A percentile compares a stretch with the other conserved stretches of the same genome.
phyloP scores from a whole-genome alignment of 1,140 invertebrate species.

The Seison nebaliae region DNA sequence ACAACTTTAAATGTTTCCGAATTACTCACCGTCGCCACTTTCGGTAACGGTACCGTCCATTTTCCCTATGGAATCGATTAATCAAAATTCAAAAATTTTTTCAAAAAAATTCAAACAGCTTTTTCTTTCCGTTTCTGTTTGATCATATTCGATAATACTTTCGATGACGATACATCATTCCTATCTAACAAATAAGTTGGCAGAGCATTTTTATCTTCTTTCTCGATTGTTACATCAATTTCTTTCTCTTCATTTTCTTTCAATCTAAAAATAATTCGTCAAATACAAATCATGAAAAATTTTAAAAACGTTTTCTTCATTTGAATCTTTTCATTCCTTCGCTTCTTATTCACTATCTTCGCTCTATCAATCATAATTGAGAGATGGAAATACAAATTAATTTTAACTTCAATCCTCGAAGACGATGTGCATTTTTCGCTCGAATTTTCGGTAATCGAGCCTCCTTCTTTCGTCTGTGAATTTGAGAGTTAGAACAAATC shows the following conservation, averaged over 20 bases:
- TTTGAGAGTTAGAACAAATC: background rate
- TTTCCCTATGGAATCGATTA: slow-evolving; percentile 54
- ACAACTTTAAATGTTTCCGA: slow-evolving; percentile 86
- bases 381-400: background rate
- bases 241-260: slow-evolving; percentile 34
- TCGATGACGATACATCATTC: slow-evolving; percentile 67
- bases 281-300: background rate
- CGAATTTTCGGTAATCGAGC: slow-evolving; percentile 65
- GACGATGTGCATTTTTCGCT: slow-evolving; percentile 57
- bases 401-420: slow-evolving; percentile 56
- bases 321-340: slow-evolving; percentile 88
- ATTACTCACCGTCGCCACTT: slow-evolving; percentile 85
- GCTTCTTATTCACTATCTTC: slow-evolving; percentile 82
- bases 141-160: slow-evolving; percentile 91
- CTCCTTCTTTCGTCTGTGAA: slow-evolving; percentile 53
- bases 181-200: slow-evolving; percentile 86
- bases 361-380: slow-evolving; percentile 32
- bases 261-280: slow-evolving; percentile 16
- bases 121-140: slow-evolving; percentile 99
- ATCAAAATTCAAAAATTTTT: background rate
- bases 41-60: slow-evolving; percentile 96
- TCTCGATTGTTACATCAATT: slow-evolving; percentile 43
- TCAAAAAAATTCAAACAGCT: slow-evolving; percentile 32
- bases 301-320: slow-evolving; percentile 65
- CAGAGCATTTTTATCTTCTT: slow-evolving; percentile 55